A percentile compares a stretch with the other conserved stretches of the same genome.
Conservation (phyloP, 2,888 invertebrate genomes). For the Apamea anceps region DNA sequence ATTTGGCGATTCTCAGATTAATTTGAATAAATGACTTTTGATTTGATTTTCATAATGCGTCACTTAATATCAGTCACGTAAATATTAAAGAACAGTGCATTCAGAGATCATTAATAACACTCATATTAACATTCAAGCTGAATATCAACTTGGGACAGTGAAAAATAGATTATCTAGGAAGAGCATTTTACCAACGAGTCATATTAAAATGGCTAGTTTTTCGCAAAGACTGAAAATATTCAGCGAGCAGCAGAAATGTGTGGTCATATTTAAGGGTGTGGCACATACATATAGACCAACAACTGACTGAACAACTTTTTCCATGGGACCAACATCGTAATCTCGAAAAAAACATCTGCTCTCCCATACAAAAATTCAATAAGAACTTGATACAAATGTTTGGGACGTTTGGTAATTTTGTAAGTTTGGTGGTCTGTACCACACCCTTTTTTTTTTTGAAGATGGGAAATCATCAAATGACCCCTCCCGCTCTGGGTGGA, state of each 20-base stretch:
- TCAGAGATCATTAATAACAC: constrained; percentile 34
- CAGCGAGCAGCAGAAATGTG: not conserved
- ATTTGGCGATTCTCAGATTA: too few species aligned
- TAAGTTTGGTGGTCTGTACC: not conserved
- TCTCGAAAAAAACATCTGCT: not conserved
- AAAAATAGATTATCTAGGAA: constrained; percentile 31
- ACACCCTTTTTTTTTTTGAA: too few species aligned
- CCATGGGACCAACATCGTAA: not conserved
- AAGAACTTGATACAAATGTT: not conserved
- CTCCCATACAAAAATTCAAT: not conserved
- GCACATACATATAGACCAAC: not conserved
- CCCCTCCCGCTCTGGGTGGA: too few species aligned
- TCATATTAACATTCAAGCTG: constrained; percentile 37
- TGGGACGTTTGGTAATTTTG: not conserved
- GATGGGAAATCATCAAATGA: too few species aligned
- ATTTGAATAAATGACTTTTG: too few species aligned
- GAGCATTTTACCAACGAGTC: constrained; percentile 10
- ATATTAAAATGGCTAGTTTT: not conserved
- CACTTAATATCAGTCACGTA: constrained; percentile 31
- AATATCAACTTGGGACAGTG: constrained; percentile 35
- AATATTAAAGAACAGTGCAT: constrained; percentile 33
- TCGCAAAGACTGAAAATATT: not conserved
- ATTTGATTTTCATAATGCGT: constrained; percentile 21
- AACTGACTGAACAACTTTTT: too few species aligned
- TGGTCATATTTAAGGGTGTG: not conserved